phyloP scores from a whole-genome alignment of 2,797 vertebrate genomes.

The Anguilla megastoma region DNA sequence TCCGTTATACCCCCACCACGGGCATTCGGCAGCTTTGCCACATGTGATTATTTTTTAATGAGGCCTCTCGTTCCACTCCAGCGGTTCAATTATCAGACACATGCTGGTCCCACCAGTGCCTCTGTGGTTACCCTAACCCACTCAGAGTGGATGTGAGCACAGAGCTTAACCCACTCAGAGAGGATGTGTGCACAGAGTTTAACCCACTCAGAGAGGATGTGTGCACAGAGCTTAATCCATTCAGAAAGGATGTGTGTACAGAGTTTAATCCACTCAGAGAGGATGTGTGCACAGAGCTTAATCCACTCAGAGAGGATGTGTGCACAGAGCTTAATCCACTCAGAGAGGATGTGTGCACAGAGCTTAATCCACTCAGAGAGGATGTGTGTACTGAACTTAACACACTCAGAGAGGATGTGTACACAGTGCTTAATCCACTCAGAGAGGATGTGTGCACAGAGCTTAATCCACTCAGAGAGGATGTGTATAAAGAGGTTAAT shows the following conservation, averaged over 20 bases:
- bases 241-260: constrained; percentile 44
- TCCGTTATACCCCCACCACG: constrained; percentile 66
- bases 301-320: no score
- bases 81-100: constrained; percentile 86
- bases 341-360: constrained; percentile 77
- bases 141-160: not conserved
- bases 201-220: constrained; percentile 53
- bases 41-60: constrained; percentile 90
- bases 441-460: no score
- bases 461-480: no score
- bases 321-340: constrained; percentile 27
- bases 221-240: constrained; percentile 34
- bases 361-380: no score
- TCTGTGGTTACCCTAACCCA: no score
- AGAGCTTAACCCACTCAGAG: not conserved
- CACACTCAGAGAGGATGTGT: no score
- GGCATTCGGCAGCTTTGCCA: constrained; percentile 81
- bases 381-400: no score
- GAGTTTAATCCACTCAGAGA: no score
- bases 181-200: not conserved
- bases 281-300: no score
- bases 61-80: constrained; percentile 86
- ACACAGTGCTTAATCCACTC: no score
- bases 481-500: no score
- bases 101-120: constrained; percentile 43